Conservation (phyloP, 2,113 vertebrate genomes). For the Heterochromis multidens region DNA sequence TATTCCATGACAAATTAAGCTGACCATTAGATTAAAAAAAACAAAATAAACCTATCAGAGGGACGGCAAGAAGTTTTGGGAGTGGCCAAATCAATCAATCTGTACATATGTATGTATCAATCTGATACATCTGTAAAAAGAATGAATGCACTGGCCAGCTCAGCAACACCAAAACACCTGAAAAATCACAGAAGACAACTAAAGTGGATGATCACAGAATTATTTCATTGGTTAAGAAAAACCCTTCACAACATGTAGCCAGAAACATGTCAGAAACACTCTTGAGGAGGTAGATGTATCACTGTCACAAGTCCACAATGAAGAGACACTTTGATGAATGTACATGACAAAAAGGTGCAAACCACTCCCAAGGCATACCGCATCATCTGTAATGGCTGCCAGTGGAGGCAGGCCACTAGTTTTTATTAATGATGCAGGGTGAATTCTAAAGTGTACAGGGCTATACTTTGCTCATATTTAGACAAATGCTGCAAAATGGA, state of each 20-base stretch:
- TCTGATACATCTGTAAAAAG: not conserved
- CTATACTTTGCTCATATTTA: not conserved
- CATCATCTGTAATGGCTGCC: not conserved
- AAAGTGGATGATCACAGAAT: not conserved
- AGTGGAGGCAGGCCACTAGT: not conserved
- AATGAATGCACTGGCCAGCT: not conserved
- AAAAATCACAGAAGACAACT: not conserved
- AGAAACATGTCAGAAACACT: not conserved
- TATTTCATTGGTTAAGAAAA: not conserved
- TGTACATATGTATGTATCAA: too few species aligned
- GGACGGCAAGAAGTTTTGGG: not conserved
- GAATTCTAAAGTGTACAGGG: not conserved
- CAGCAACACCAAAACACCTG: not conserved
- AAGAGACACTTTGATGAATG: too few species aligned
- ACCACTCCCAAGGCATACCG: not conserved
- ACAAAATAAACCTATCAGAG: not conserved
- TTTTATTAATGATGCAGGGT: not conserved
- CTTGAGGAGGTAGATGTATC: not conserved
- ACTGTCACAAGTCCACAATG: not conserved
- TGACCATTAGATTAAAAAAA: accelerated
- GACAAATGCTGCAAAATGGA: not conserved
- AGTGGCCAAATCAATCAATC: not conserved
- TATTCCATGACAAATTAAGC: not conserved
- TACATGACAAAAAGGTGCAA: not conserved
- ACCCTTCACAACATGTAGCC: not conserved